A percentile compares a stretch with the other conserved stretches of the same genome.
Conservation (phyloP, 30 jellyfish, hydroid and myxozoan genomes). For the Turritopsis rubra region DNA sequence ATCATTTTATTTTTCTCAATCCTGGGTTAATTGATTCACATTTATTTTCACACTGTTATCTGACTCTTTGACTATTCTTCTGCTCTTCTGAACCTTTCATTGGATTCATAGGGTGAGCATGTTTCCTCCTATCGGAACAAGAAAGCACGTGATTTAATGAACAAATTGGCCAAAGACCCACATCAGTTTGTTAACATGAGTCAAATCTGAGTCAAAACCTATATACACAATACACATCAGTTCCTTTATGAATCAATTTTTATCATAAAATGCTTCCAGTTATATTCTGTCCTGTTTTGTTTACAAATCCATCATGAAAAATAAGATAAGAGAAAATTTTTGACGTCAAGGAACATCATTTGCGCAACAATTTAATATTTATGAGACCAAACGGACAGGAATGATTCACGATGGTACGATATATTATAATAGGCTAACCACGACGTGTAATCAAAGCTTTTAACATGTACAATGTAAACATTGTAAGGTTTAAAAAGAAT, state of each 20-base stretch:
- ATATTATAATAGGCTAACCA: background rate
- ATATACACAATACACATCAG: background rate
- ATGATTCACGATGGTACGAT: background rate
- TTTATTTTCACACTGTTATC: no score
- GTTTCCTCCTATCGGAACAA: background rate
- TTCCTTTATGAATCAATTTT: background rate
- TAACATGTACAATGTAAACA: background rate
- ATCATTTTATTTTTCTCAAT: no score
- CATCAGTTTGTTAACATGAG: no score
- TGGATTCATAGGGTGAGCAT: background rate
- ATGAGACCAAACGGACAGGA: background rate
- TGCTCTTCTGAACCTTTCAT: no score
- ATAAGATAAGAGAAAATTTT: background rate
- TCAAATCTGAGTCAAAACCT: background rate
- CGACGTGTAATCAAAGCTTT: background rate
- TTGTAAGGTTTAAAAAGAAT: background rate
- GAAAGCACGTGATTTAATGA: background rate
- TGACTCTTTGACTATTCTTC: no score
- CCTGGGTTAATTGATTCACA: no score
- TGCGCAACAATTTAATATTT: background rate
- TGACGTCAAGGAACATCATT: background rate
- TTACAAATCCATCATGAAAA: background rate
- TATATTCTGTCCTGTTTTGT: background rate
- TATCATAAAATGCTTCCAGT: background rate
- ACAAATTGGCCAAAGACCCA: background rate